Conservation (phyloP, 1,140 invertebrate genomes). For the Pentalonia nigronervosa region DNA sequence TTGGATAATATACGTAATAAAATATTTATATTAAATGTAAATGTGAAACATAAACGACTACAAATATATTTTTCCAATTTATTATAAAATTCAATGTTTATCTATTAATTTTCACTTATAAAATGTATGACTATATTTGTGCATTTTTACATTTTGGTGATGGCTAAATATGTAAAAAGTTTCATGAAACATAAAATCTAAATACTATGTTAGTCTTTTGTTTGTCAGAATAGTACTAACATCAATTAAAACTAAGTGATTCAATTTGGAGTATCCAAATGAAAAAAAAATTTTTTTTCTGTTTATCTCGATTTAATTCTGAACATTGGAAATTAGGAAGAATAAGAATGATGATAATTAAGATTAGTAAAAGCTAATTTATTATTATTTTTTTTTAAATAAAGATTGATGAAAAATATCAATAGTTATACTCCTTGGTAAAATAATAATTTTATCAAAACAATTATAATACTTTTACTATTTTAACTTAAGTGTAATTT, state of each 20-base stretch:
- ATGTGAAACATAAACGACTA: background rate
- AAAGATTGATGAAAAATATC: background rate
- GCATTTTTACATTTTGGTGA: too few relatives aligned
- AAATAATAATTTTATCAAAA: background rate
- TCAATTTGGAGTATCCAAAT: background rate
- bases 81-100: background rate
- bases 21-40: background rate
- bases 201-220: background rate
- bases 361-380: background rate
- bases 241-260: background rate
- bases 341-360: background rate
- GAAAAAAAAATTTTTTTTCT: background rate
- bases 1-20: too few relatives aligned
- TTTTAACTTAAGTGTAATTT: background rate
- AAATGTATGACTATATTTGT: background rate
- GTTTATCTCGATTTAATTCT: background rate
- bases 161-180: too few relatives aligned
- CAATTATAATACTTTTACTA: background rate
- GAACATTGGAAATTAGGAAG: background rate
- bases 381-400: background rate
- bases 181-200: background rate
- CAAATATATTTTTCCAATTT: background rate
- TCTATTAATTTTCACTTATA: background rate
- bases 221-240: background rate
- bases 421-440: background rate